Conservation (phyloP, 2,888 invertebrate species). For the Epinotia ramella region DNA sequence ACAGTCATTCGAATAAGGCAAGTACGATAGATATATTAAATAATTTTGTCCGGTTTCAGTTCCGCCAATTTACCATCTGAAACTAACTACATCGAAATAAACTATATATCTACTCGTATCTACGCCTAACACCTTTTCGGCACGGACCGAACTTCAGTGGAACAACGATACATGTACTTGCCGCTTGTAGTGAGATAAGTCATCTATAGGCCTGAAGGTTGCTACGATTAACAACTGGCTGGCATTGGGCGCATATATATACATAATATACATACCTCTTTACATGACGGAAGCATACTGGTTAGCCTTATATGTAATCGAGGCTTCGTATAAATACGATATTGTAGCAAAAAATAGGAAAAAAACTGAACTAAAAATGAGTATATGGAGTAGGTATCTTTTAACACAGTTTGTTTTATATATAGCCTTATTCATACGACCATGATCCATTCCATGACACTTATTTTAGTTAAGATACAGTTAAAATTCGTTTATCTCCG, state of each 20-base stretch:
- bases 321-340: not conserved
- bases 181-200: not conserved
- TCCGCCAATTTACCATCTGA: no score
- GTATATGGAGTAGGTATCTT: not conserved
- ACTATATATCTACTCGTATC: not conserved
- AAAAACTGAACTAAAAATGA: not conserved
- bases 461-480: no score
- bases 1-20: no score
- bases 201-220: constrained; percentile 33
- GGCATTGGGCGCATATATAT: constrained; percentile 48
- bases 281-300: constrained; percentile 46
- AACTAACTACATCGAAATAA: not conserved
- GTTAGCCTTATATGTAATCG: constrained; percentile 47
- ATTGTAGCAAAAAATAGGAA: constrained; percentile 10
- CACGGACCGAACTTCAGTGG: not conserved
- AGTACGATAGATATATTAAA: no score
- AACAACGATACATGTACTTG: not conserved
- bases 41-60: no score
- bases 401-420: not conserved
- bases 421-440: not conserved
- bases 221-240: constrained; percentile 28
- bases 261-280: constrained; percentile 39
- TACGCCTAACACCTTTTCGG: not conserved
- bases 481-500: no score
- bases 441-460: no score